Percentiles rank a stretch among this genome's conserved stretches.
Evolutionary conservation across 2,797 vertebrate species (phyloP).

Genomic region (Pangasius krempfi): DNA sequence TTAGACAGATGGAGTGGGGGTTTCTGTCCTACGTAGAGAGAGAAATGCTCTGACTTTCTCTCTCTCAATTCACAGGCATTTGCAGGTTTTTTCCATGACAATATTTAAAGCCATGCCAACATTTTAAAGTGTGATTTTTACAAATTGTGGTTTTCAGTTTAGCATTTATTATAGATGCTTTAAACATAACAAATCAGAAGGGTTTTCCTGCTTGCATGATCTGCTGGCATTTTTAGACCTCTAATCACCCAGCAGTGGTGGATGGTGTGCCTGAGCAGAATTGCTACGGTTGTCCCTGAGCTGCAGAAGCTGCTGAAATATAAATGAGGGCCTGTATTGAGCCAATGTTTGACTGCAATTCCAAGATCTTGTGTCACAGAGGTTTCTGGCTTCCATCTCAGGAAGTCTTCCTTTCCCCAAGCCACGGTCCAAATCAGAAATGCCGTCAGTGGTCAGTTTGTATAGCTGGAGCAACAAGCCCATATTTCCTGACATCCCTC

Average conservation of each 20-base stretch:
- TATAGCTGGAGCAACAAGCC: slow-evolving; percentile 2
- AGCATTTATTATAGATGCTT: not conserved
- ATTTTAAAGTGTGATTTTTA: slow-evolving; percentile 10
- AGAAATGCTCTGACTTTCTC: slow-evolving; percentile 42
- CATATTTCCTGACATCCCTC: not conserved
- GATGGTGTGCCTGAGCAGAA: slow-evolving; percentile 49
- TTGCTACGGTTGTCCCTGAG: slow-evolving; percentile 47
- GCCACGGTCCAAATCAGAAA: slow-evolving; percentile 45
- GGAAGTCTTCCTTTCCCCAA: slow-evolving; percentile 43
- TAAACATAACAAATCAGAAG: not conserved
- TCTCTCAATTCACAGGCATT: slow-evolving; percentile 13
- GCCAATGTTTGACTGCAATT: slow-evolving; percentile 59
- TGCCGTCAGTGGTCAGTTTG: slow-evolving; percentile 38
- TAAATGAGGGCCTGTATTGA: slow-evolving; percentile 62
- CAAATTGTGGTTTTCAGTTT: slow-evolving; percentile 20
- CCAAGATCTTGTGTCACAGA: slow-evolving; percentile 47
- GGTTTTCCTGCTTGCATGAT: slow-evolving; percentile 28
- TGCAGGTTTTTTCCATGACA: slow-evolving; percentile 1
- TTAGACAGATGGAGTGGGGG: slow-evolving; percentile 69
- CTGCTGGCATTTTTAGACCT: slow-evolving; percentile 35
- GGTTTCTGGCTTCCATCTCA: slow-evolving; percentile 52
- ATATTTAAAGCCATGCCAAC: not conserved
- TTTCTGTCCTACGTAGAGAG: slow-evolving; percentile 46
- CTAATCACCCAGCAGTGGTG: slow-evolving; percentile 39
- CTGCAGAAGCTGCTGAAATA: slow-evolving; percentile 60